Percentiles rank a stretch among this genome's conserved stretches.
Conservation (phyloP, 2,113 vertebrate genomes). For the Ptyas mucosa region DNA sequence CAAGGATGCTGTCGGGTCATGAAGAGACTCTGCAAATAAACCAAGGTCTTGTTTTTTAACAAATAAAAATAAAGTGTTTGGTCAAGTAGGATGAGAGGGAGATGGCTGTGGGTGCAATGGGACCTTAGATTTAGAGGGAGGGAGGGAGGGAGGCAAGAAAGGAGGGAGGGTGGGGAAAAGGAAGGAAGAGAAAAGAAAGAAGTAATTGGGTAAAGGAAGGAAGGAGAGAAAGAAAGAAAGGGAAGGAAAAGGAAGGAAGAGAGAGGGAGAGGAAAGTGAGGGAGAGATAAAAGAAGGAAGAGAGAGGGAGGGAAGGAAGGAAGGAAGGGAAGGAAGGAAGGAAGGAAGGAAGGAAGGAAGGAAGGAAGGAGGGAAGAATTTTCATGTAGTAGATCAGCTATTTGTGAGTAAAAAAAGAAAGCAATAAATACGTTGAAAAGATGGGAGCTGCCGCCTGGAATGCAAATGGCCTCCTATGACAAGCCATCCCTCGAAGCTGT, state of each 20-base stretch:
- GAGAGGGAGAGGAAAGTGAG: too few species aligned
- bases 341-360: too few species aligned
- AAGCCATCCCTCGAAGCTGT: slow-evolving; percentile 19
- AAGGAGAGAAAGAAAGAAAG: too few species aligned
- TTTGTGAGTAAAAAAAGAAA: slow-evolving; percentile 35
- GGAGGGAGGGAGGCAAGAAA: not conserved
- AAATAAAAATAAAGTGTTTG: not conserved
- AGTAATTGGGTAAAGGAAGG: too few species aligned
- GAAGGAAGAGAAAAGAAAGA: too few species aligned
- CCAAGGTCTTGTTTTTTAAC: not conserved
- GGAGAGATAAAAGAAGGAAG: too few species aligned
- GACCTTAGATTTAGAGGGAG: not conserved
- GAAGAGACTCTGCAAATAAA: not conserved
- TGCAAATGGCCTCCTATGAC: slow-evolving; percentile 23
- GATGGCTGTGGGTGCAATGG: not conserved
- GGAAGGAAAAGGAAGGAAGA: too few species aligned
- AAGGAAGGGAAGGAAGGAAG: too few species aligned
- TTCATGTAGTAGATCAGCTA: slow-evolving; percentile 28
- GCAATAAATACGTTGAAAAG: slow-evolving; percentile 55
- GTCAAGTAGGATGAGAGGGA: not conserved
- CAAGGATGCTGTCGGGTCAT: not conserved
- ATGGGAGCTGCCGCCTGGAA: slow-evolving; percentile 36
- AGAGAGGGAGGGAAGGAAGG: too few species aligned
- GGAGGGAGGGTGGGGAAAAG: not conserved
- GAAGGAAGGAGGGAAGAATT: too few species aligned